Conservation (phyloP, 2,113 vertebrate genomes). For the Scomber scombrus region DNA sequence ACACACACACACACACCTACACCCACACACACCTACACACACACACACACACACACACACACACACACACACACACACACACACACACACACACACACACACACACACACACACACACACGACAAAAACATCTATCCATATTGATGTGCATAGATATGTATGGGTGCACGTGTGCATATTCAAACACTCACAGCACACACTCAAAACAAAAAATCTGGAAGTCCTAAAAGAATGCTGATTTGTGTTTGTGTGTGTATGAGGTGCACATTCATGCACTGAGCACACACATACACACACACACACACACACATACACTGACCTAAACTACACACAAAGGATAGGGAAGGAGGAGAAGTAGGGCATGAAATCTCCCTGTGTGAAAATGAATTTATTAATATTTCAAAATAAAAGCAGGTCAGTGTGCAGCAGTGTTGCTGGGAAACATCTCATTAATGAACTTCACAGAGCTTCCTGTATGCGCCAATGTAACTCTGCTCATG, state of each 20-base stretch:
- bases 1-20: too few relatives aligned
- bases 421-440: slow-evolving; percentile 11
- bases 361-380: slow-evolving; percentile 44
- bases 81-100: too few relatives aligned
- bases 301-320: slow-evolving; percentile 1
- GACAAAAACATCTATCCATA: neutral
- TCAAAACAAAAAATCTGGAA: slow-evolving; percentile 1
- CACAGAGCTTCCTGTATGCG: neutral
- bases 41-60: neutral
- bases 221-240: neutral
- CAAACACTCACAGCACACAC: neutral
- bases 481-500: neutral
- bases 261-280: neutral
- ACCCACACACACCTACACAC: neutral
- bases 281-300: neutral
- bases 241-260: neutral
- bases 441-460: neutral
- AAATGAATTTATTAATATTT: slow-evolving; percentile 44
- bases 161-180: neutral
- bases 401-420: slow-evolving; percentile 45
- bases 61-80: neutral
- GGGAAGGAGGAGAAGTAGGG: slow-evolving; percentile 36
- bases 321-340: slow-evolving; percentile 6
- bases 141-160: neutral
- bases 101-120: neutral